phyloP scores from a whole-genome alignment of 1,140 invertebrate genomes.

The Drosophila azteca region DNA sequence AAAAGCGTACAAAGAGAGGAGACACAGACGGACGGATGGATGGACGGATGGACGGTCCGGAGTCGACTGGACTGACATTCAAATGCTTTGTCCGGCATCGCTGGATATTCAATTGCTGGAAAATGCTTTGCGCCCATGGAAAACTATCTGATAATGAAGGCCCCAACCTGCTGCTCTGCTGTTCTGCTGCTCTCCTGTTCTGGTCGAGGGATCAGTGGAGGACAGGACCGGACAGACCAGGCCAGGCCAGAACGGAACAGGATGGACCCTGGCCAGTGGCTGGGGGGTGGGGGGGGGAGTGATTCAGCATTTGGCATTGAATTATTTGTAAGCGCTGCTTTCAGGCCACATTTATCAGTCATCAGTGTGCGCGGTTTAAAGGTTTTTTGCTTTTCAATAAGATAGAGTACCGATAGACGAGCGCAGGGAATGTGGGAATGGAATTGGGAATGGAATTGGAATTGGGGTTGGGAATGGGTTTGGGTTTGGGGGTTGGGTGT shows the following conservation, averaged over 20 bases:
- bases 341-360: constrained; percentile 62
- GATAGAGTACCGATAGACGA: constrained; percentile 47
- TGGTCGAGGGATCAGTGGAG: too few relatives aligned
- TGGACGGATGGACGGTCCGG: neutral
- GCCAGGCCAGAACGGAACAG: constrained; percentile 7
- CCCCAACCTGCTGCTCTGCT: constrained; percentile 22
- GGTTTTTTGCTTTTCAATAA: constrained; percentile 43
- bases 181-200: too few relatives aligned
- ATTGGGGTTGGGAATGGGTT: too few relatives aligned
- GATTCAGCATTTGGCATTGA: constrained; percentile 68
- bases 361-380: constrained; percentile 29
- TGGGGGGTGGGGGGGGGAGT: constrained; percentile 29
- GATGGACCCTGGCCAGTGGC: constrained; percentile 23
- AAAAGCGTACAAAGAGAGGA: constrained; percentile 8
- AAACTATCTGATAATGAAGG: constrained; percentile 73
- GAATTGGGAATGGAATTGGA: constrained; percentile 13
- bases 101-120: constrained; percentile 73
- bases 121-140: constrained; percentile 59
- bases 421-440: constrained; percentile 3
- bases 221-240: too few relatives aligned
- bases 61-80: constrained; percentile 32
- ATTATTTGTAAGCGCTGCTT: constrained; percentile 49
- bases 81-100: constrained; percentile 64
- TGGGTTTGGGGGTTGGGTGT: constrained; percentile 19
- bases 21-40: neutral